Percentiles rank a stretch among this genome's conserved stretches.
Evolutionary conservation across 2,888 invertebrate species (phyloP).

Genomic region (Philopedon plagiatum): DNA sequence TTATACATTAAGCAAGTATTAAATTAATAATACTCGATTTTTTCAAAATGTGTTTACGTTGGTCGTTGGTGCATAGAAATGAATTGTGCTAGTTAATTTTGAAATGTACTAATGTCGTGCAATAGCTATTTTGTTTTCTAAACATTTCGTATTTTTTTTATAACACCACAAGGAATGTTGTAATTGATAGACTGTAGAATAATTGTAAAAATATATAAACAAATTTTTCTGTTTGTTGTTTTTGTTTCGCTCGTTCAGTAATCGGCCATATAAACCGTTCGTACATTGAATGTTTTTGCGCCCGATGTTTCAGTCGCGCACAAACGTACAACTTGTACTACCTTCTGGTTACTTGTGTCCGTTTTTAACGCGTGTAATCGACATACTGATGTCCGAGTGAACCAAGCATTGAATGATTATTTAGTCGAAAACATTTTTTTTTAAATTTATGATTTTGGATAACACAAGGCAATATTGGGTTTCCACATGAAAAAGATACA

Average conservation of each 20-base stretch:
- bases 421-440: no score
- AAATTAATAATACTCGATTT: conserved; percentile 18
- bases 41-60: not conserved
- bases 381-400: no score
- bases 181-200: conserved; percentile 25
- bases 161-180: conserved; percentile 44
- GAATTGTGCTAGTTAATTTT: conserved; percentile 12
- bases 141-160: conserved; percentile 47
- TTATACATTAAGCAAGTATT: conserved; percentile 24
- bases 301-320: no score
- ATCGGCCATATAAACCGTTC: no score
- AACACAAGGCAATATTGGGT: no score
- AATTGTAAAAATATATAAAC: conserved; percentile 7
- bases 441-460: no score
- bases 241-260: not conserved
- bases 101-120: conserved; percentile 32
- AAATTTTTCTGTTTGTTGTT: not conserved
- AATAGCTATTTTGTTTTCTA: conserved; percentile 41
- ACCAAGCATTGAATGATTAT: no score
- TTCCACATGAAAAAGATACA: no score
- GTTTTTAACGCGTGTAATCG: no score
- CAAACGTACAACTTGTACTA: no score
- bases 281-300: no score
- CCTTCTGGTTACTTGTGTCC: no score
- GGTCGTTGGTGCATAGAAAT: conserved; percentile 25